A percentile compares a stretch with the other conserved stretches of the same genome.
Evolutionary conservation across 2,113 vertebrate species (phyloP).

Genomic region (Labeo rohita): DNA sequence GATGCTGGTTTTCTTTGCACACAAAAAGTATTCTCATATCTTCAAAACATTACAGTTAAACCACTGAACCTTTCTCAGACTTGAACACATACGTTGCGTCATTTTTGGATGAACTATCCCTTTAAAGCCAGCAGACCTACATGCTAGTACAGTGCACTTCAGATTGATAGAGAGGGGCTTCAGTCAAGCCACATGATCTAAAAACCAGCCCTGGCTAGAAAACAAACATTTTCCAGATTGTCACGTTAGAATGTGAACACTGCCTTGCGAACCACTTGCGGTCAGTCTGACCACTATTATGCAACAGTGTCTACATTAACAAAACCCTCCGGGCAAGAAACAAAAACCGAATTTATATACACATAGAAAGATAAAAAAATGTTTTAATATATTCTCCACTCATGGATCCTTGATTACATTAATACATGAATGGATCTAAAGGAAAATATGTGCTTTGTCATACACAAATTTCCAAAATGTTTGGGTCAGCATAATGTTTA

Average conservation of each 20-base stretch:
- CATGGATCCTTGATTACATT: neutral
- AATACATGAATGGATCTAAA: neutral
- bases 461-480: neutral
- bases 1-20: too few species aligned
- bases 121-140: neutral
- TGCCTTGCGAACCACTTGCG: constrained; percentile 34
- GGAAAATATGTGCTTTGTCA: neutral
- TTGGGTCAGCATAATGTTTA: neutral
- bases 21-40: too few species aligned
- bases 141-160: neutral
- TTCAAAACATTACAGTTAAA: too few species aligned
- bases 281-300: constrained; percentile 21
- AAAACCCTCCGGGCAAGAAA: constrained; percentile 1
- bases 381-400: neutral
- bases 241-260: constrained; percentile 50
- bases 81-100: too few species aligned
- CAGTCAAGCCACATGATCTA: neutral
- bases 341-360: constrained; percentile 19
- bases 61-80: too few species aligned
- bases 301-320: constrained; percentile 26
- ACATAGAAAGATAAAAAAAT: constrained; percentile 4
- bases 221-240: constrained; percentile 57
- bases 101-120: too few species aligned
- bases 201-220: neutral
- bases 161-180: neutral